Evolutionary conservation across 2,888 invertebrate species (phyloP).

Genomic region (Nephrotoma flavescens): DNA sequence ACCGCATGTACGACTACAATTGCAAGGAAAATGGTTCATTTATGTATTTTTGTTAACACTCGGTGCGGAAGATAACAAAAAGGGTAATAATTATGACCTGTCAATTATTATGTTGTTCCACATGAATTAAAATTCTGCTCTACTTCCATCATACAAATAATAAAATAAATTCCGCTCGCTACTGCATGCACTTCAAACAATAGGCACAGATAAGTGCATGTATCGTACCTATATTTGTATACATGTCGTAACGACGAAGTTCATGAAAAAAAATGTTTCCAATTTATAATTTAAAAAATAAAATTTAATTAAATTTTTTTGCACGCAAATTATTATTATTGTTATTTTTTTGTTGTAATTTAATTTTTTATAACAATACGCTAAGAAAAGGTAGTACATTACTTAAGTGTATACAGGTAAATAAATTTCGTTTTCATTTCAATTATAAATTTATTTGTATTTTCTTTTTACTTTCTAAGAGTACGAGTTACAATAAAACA

Average conservation of each 20-base stretch:
- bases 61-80: neutral
- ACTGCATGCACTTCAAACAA: neutral
- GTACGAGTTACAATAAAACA: neutral
- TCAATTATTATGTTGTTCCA: neutral
- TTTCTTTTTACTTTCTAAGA: neutral
- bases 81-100: neutral
- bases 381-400: neutral
- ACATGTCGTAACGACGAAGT: neutral
- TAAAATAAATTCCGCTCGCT: neutral
- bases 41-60: no score
- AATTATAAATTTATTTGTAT: neutral
- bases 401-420: neutral
- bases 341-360: neutral
- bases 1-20: no score
- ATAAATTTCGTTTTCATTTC: neutral
- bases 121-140: neutral
- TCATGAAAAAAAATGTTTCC: neutral
- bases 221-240: neutral
- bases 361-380: neutral
- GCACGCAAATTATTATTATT: neutral
- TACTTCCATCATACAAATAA: neutral
- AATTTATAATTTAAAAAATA: neutral
- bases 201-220: neutral
- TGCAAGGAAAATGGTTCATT: no score
- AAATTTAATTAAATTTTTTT: neutral